phyloP scores from a whole-genome alignment of 53 echinoderm and acorn worm genomes.

The Arbacia lixula region DNA sequence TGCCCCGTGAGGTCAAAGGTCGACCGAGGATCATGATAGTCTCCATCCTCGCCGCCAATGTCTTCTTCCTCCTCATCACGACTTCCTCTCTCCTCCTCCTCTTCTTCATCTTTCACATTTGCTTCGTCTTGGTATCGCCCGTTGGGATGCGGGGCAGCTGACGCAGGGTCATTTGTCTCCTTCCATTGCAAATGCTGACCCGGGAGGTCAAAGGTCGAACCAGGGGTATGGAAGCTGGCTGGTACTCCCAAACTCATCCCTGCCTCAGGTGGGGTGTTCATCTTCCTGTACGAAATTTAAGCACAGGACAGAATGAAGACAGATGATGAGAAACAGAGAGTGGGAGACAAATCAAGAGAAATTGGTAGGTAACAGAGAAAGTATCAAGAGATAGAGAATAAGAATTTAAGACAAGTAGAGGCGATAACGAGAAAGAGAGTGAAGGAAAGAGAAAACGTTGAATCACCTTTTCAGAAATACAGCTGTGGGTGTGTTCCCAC shows the following conservation, averaged over 20 bases:
- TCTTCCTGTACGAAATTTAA: slow-evolving; percentile 15
- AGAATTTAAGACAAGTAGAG: too few species aligned
- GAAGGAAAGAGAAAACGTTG: too few species aligned
- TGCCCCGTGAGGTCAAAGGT: too few species aligned
- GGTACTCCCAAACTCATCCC: slow-evolving; percentile 28
- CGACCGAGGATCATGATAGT: too few species aligned
- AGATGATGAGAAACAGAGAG: too few species aligned
- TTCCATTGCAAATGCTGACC: slow-evolving; percentile 24
- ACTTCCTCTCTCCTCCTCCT: neutral
- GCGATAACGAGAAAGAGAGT: too few species aligned
- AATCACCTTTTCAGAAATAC: too few species aligned
- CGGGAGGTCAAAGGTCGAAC: slow-evolving; percentile 1
- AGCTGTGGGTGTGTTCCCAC: too few species aligned
- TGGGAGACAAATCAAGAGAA: too few species aligned
- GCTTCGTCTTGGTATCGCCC: slow-evolving; percentile 9
- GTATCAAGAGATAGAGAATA: too few species aligned
- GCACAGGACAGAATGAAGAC: too few species aligned
- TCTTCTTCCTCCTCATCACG: neutral
- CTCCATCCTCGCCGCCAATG: neutral
- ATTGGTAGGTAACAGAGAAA: too few species aligned
- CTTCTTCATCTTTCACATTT: slow-evolving; percentile 20
- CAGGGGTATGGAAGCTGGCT: slow-evolving; percentile 11
- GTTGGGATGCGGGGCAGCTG: slow-evolving; percentile 1
- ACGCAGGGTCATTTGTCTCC: neutral
- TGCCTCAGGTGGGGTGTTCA: slow-evolving; percentile 35